Evolutionary conservation across 64 coral and sea anemone species (phyloP).

Genomic region (Porites australiensis): DNA sequence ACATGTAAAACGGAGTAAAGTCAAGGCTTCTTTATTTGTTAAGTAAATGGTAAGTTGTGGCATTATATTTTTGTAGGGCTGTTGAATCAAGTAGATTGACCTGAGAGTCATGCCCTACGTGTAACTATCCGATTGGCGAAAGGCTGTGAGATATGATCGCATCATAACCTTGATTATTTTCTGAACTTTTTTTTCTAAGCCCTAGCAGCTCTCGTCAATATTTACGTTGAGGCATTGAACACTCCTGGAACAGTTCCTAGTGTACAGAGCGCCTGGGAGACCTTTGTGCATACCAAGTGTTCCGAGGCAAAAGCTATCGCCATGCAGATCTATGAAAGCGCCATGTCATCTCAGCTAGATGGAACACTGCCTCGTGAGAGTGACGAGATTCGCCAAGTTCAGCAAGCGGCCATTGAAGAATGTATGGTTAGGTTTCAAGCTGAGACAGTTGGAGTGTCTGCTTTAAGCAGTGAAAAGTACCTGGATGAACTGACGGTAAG

Average conservation of each 20-base stretch:
- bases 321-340: conserved; percentile 28
- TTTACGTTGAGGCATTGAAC: conserved; percentile 60
- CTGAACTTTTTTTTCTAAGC: background rate
- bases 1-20: too few relatives aligned
- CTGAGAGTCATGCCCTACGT: too few relatives aligned
- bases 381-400: conserved; percentile 33
- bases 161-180: background rate
- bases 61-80: too few relatives aligned
- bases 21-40: too few relatives aligned
- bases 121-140: too few relatives aligned
- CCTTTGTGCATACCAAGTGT: conserved; percentile 51
- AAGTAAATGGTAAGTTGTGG: too few relatives aligned
- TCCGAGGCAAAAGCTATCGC: conserved; percentile 22
- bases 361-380: conserved; percentile 38
- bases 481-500: conserved; percentile 59
- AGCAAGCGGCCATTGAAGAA: background rate
- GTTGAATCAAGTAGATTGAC: too few relatives aligned
- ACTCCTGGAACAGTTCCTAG: conserved; percentile 51
- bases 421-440: conserved; percentile 23
- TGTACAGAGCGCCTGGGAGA: conserved; percentile 61
- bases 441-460: conserved; percentile 53
- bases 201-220: conserved; percentile 50
- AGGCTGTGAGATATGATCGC: background rate
- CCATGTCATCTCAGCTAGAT: conserved; percentile 17
- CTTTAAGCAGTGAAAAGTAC: conserved; percentile 54